Base-by-base conservation (phyloP, 2,888 invertebrate genomes). In the Ferdinandea cuprea region DNA sequence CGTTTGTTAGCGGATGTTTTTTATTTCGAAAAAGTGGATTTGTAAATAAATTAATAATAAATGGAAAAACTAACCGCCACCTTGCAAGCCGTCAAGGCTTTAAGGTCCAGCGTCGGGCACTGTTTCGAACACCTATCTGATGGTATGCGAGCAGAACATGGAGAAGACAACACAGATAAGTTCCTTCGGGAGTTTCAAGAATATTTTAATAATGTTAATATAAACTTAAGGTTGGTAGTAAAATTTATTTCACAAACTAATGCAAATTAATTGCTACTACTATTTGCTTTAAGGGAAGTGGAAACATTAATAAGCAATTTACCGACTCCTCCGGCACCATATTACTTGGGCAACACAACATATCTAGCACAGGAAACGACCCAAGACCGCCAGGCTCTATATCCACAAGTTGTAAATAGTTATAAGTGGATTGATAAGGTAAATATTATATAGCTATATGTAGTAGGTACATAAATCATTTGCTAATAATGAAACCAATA, bases 361-460 rank as follows among this genome's bases (percentile, higher is more conserved):
- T 95, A 94, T 88, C 92, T 98, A 35, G 96, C 95, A 81, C 97
- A 98, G 90, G 98, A 99, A 91, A 97, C 97, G 0, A 95, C 96
- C 0, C 95, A 95, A 88, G 98, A 98, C 87, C 93, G 97, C 46
- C 96, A 97, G 88, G 95, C 96, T 4, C 91, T 98, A 9, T 98
- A 98, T 89, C 94, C 95, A 0, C 96, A 97, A 86, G 91, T 98
- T 30, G 96, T 97, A 0, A 96, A 96, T 89, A 96, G 96, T 88
- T 97, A 97, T 89, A 97, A 97, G 91, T 98, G 97, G 97, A 96
- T 96, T 3, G 97, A 98, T 88, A 97, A 97, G 91, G 94, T 96
- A 87, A 73, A 30, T 3, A 11, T 42, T 11, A 86, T 59, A 58
- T 59, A 58, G 35, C 44, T 30, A 44, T 1, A 44, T 44, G 11